Evolutionary conservation across 2,113 vertebrate genomes (phyloP), one percentile per base, ranked within the genome.

Genomic region (Pogonocichla stellata): DNA sequence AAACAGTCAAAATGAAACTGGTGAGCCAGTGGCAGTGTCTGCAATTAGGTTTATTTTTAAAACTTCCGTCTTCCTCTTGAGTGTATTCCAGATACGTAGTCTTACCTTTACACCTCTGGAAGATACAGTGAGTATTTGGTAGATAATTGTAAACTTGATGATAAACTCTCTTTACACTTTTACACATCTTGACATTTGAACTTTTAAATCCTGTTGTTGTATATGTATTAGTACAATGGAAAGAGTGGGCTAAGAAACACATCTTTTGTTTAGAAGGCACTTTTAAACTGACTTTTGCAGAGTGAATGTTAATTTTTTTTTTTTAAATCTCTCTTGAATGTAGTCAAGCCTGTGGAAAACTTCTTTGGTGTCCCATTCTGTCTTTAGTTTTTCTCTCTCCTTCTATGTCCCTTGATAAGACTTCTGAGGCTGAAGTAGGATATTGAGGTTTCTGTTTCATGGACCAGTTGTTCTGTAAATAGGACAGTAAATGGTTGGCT

Each of bases 371-470:
- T 64, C 11, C 48, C 69, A 17, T 73, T 83, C 14, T 23, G 22
- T 38, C 47, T 80, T 86, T 8, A 48, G 13, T 70, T 93, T 90
- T 77, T 42, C 8, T 58, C 8, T 74, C 45, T 80, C 25, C 24
- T 81, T 58, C 50, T 85, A 38, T 70, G 36, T 62, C 26, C 19
- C 33, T 82, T 34, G 47, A 60, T 81, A 60, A 4, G 40, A 60
- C 62, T 83, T 66, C 45, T 70, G 67, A 80, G 47, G 42, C n/a
- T 80, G 42, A 79, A 89, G 20, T 19, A 64, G 50, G 31, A 64
- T 86, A 60, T 56, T 80, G 48, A 82, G 50, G 78, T 94, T 95
- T 74, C 80, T 78, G 33, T 94, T 96, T 87, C 4, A 4, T 47
- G 54, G 45, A 29, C 62, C 8, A n/a, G 36, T 79, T 71, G 58